Evolutionary conservation across 1,140 invertebrate species (phyloP), one percentile per base, ranked within the genome.

Genomic region (Drosophila nigrodunni): DNA sequence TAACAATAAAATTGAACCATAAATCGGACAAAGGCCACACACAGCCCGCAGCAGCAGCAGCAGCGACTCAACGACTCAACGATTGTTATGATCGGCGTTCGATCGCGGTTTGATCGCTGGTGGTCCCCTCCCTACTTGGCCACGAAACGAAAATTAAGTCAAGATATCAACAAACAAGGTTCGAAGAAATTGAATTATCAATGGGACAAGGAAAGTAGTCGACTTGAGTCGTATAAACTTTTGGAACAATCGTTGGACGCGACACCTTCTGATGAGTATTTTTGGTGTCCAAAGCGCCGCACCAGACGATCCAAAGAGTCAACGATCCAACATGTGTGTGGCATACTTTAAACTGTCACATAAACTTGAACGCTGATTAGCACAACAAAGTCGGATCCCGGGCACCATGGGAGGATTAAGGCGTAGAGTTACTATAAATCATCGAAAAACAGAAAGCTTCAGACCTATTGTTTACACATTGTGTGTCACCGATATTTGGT

Each of bases 1-100:
- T 91, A 91, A 91, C 88, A 91, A 91, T 91, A 88, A 91, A 91
- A 91, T 77, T 89, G 86, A 91, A 91, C 69, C 85, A 91, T 91
- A 91, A 91, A 88, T 80, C 60, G 74, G 71, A 74, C 59, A 78
- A 79, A 78, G 67, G 85, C 82, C 82, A 86, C 82, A 86, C 82
- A 70, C 82, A 86, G 30, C 82, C 81, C 81, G 81, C 81, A 83
- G 68, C 81, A 67, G 60, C 67, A 18, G 18, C 46, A 34, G 37
- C 37, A 1, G 10, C 37, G 37, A 39, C 10, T 39, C 39, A 11
- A n/a, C 50, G 50, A 52, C 34, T n/a, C 50, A 11, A 4, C 39
- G 39, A 85, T 83, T 88, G 83, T 88, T 89, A 83, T 89, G 83
- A 88, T 89, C 80, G 85, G 69, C 71, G 77, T 54, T 50, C 34